Percentiles rank a stretch among this genome's conserved stretches.
Conservation (phyloP, 1,140 invertebrate genomes). For the Aphelenchoides fujianensis region DNA sequence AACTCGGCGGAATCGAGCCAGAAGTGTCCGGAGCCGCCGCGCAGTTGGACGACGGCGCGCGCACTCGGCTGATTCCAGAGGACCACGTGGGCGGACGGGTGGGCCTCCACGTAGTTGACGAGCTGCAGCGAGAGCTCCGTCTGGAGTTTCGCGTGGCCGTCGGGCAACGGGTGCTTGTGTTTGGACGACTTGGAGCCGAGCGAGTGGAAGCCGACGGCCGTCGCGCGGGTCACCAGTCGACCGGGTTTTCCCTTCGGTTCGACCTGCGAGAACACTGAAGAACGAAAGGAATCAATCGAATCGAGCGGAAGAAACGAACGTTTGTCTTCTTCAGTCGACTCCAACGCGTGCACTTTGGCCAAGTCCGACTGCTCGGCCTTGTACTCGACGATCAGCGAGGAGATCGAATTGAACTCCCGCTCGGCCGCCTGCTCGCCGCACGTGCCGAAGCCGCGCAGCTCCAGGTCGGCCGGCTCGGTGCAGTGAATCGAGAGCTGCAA, state of each 20-base stretch:
- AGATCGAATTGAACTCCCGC: slow-evolving; percentile 29
- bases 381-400: slow-evolving; percentile 27
- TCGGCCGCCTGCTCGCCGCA: slow-evolving; percentile 17
- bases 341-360: slow-evolving; percentile 18
- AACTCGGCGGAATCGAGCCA: slow-evolving; percentile 22
- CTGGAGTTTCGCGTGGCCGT: background rate
- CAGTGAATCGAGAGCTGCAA: slow-evolving; percentile 34
- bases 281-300: slow-evolving; percentile 14
- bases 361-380: slow-evolving; percentile 8
- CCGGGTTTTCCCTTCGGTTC: slow-evolving; percentile 16
- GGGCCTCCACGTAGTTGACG: background rate
- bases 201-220: background rate
- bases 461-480: slow-evolving; percentile 16
- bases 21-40: slow-evolving; percentile 29
- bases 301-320: background rate
- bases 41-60: background rate
- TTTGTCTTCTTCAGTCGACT: background rate
- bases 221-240: background rate
- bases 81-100: slow-evolving; percentile 13
- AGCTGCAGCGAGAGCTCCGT: slow-evolving; percentile 22
- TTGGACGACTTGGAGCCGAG: background rate
- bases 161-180: background rate
- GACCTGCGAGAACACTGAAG: slow-evolving; percentile 10
- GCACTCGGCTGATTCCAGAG: slow-evolving; percentile 23
- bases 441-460: slow-evolving; percentile 27